phyloP scores from a whole-genome alignment of 2,888 invertebrate species.

The Penaeus monodon region DNA sequence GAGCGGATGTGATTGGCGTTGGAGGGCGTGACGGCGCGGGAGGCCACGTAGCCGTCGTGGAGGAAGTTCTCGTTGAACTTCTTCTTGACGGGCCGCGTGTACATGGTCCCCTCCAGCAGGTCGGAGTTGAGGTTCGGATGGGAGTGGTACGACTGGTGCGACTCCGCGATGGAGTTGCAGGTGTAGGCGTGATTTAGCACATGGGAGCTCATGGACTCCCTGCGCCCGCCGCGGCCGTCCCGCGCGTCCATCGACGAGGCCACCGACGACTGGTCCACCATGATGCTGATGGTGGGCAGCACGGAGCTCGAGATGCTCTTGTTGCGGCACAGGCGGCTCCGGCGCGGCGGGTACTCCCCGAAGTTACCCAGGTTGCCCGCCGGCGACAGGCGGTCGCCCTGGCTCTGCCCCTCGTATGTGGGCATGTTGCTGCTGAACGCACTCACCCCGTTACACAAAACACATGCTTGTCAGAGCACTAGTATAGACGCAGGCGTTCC shows the following conservation, averaged over 20 bases:
- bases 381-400: not conserved
- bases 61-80: not conserved
- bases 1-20: slow-evolving; percentile 39
- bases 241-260: slow-evolving; percentile 14
- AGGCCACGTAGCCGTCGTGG: not conserved
- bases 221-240: not conserved
- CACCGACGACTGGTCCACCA: slow-evolving; percentile 34
- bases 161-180: slow-evolving; percentile 47
- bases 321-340: slow-evolving; percentile 35
- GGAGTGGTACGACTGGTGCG: slow-evolving; percentile 48
- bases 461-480: too few relatives aligned
- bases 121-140: slow-evolving; percentile 49
- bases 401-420: not conserved
- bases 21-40: slow-evolving; percentile 1
- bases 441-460: too few relatives aligned
- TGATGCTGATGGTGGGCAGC: slow-evolving; percentile 52
- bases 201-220: slow-evolving; percentile 35
- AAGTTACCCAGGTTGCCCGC: not conserved
- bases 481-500: too few relatives aligned
- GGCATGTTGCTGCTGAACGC: too few relatives aligned
- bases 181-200: slow-evolving; percentile 44
- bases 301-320: slow-evolving; percentile 48
- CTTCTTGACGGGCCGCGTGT: slow-evolving; percentile 35
- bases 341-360: not conserved
- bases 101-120: slow-evolving; percentile 46